Evolutionary conservation across 35 echinoderm and acorn worm genomes (phyloP).

Genomic region (Lytechinus variegatus): DNA sequence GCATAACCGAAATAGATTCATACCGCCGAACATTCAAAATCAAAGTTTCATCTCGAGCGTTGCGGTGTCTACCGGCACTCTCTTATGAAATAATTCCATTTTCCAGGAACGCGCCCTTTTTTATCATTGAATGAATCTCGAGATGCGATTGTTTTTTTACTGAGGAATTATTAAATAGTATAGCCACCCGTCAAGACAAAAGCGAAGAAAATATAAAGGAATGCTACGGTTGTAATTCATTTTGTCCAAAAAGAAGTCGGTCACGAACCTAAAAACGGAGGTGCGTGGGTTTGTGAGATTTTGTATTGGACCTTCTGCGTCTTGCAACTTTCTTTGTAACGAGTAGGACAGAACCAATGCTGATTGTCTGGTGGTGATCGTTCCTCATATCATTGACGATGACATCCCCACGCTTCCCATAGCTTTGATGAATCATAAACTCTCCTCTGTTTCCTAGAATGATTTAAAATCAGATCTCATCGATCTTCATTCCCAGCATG

Average conservation of each 20-base stretch:
- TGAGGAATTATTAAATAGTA: neutral
- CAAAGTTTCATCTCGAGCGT: neutral
- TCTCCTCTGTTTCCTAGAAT: neutral
- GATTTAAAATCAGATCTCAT: neutral
- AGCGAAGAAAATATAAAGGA: neutral
- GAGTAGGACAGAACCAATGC: neutral
- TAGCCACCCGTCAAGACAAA: neutral
- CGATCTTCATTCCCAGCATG: neutral
- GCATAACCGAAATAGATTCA: neutral
- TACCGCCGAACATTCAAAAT: neutral
- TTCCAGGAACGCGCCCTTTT: neutral
- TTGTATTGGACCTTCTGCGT: neutral
- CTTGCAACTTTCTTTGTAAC: neutral
- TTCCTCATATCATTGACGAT: neutral
- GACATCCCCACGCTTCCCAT: neutral
- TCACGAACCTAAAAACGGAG: neutral
- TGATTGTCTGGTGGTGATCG: neutral
- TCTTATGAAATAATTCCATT: neutral
- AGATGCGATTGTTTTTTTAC: neutral
- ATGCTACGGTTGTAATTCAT: neutral
- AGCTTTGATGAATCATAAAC: neutral
- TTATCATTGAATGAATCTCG: neutral
- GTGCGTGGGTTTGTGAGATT: neutral
- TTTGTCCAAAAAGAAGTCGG: conserved; percentile 5
- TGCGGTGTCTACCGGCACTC: neutral